Evolutionary conservation across 2,888 invertebrate genomes (phyloP), one percentile per base, ranked within the genome.

Genomic region (Ectemnius continuus): DNA sequence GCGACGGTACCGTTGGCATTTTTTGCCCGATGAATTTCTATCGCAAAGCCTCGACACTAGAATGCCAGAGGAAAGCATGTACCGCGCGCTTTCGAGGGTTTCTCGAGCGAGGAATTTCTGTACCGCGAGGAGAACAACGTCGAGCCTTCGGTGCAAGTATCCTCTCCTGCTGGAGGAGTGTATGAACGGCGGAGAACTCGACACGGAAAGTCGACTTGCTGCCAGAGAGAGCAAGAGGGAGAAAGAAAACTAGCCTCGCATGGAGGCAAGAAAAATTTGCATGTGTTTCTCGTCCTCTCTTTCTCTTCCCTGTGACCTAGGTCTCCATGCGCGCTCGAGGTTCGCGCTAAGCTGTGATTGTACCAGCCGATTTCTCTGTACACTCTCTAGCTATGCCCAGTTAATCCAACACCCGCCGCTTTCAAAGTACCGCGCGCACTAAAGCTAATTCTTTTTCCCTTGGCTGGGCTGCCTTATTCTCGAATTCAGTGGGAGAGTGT

Each of bases 241-340:
- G 2, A 23, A 72, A 73, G 71, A 36, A 8, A 36, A 2, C 5
- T 4, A 36, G 36, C 6, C 23, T 23, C 36, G 2, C 79, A 74
- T 68, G 13, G 70, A 67, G 69, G 64, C 56, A 67, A 58, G 59
- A 73, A 79, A 81, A 79, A 81, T 81, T 81, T 79, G 75, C 79
- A 81, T 73, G 65, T 16, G 52, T 67, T 60, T 67, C 74, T 81
- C 70, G 72, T 76, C 74, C 68, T 70, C 78, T 64, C 78, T 70
- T 74, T 76, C 81, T 73, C 73, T 63, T 69, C 70, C 61, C 52
- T 65, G 65, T 77, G 79, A 79, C 67, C 74, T 60, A 58, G 58
- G 59, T 67, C 57, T 73, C 16, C 69, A 23, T 23, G 23, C 23
- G 74, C 62, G 66, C 65, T 73, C 62, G 80, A 80, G 62, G 65